phyloP scores from a whole-genome alignment of 2,113 vertebrate species.

The Patagioenas fasciata region DNA sequence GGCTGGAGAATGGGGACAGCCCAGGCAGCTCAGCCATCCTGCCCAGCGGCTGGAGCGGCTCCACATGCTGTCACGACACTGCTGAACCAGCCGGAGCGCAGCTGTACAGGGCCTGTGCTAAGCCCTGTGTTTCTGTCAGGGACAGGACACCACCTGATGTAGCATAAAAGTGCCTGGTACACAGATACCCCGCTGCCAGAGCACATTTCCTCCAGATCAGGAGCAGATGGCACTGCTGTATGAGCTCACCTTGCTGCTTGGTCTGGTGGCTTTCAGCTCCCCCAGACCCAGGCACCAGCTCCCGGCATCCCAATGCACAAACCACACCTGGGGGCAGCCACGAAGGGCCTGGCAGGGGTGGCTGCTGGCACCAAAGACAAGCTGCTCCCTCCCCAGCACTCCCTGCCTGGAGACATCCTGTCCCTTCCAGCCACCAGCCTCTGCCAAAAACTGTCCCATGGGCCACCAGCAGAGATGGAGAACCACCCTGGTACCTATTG shows the following conservation, averaged over 20 bases:
- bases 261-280: background rate
- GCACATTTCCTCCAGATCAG: background rate
- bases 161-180: background rate
- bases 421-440: background rate
- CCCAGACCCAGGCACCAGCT: background rate
- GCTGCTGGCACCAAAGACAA: background rate
- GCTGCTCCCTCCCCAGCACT: background rate
- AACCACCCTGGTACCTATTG: background rate
- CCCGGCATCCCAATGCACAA: background rate
- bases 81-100: background rate
- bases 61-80: rapidly evolving
- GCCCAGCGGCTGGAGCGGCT: background rate
- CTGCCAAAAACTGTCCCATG: background rate
- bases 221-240: background rate
- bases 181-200: background rate
- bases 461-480: background rate
- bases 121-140: rapidly evolving
- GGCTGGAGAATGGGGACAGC: background rate
- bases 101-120: background rate
- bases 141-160: background rate
- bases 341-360: background rate
- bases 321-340: background rate
- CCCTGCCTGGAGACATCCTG: background rate
- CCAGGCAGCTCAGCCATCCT: too few relatives aligned
- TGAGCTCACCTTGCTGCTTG: background rate